phyloP scores from a whole-genome alignment of 2,797 vertebrate species.

The Triplophysa yarkandensis region DNA sequence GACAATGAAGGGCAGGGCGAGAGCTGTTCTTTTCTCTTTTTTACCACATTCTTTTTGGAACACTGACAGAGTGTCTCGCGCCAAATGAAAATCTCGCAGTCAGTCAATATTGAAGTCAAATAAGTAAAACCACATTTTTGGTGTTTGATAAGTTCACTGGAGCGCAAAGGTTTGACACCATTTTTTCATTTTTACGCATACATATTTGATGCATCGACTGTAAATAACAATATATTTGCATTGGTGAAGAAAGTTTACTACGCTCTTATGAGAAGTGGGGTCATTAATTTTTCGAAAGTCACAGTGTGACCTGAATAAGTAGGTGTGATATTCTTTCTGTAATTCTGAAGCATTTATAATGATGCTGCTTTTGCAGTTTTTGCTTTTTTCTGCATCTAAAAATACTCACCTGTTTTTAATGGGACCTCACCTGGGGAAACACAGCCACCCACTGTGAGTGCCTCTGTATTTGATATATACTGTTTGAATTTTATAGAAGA shows the following conservation, averaged over 20 bases:
- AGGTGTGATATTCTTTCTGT: constrained; percentile 14
- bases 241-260: constrained; percentile 18
- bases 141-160: constrained; percentile 36
- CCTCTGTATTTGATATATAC: not conserved
- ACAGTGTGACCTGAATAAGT: constrained; percentile 37
- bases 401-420: constrained; percentile 34
- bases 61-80: constrained; percentile 17
- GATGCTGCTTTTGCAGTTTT: constrained; percentile 24
- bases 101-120: constrained; percentile 42
- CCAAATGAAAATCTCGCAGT: constrained; percentile 35
- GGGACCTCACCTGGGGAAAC: constrained; percentile 27
- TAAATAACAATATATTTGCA: constrained; percentile 37
- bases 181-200: constrained; percentile 13
- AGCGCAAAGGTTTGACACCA: constrained; percentile 4
- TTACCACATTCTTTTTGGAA: constrained; percentile 34
- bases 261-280: not conserved
- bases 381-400: constrained; percentile 7
- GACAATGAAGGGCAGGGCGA: constrained; percentile 50
- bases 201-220: not conserved
- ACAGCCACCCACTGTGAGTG: constrained; percentile 16
- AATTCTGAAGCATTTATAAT: constrained; percentile 26
- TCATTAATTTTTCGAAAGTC: constrained; percentile 34
- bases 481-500: constrained; percentile 1
- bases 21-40: constrained; percentile 45
- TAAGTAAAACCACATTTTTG: constrained; percentile 20